Evolutionary conservation across 2,888 invertebrate species (phyloP).

Genomic region (Brenthis hecate): DNA sequence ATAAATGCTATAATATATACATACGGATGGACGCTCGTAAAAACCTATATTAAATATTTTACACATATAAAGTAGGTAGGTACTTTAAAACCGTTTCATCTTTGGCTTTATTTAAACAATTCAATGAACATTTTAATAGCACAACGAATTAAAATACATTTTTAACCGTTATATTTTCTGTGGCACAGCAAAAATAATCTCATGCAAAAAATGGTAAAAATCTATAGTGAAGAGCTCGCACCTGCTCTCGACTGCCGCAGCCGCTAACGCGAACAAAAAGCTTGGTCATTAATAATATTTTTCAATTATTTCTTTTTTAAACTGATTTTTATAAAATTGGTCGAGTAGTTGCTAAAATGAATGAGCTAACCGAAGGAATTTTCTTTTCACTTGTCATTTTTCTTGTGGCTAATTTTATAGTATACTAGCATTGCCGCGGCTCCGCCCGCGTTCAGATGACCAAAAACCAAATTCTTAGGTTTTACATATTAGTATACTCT

Average conservation of each 20-base stretch:
- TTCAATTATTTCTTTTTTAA: constrained; percentile 27
- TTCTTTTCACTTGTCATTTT: constrained; percentile 3
- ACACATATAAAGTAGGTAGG: not conserved
- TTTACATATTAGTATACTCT: too few species aligned
- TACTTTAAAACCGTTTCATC: not conserved
- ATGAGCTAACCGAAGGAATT: not conserved
- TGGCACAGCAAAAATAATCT: constrained; percentile 23
- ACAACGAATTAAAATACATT: constrained; percentile 16
- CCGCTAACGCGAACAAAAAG: constrained; percentile 34
- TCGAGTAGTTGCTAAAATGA: constrained; percentile 11
- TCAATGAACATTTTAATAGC: constrained; percentile 1
- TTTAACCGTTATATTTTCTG: constrained; percentile 22
- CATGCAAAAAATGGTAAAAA: constrained; percentile 26
- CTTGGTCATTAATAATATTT: constrained; percentile 28
- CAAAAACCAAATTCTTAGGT: too few species aligned
- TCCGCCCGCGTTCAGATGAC: too few species aligned
- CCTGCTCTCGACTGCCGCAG: constrained; percentile 34
- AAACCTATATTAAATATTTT: too few species aligned
- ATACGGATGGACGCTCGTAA: too few species aligned
- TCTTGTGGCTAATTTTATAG: not conserved
- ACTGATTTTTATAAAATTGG: constrained; percentile 16
- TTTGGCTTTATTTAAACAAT: not conserved
- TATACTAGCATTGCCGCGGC: too few species aligned
- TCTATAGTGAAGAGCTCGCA: constrained; percentile 29
- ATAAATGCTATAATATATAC: too few species aligned